Base-by-base conservation (phyloP, 2,113 vertebrate species). In the Rana temporaria region DNA sequence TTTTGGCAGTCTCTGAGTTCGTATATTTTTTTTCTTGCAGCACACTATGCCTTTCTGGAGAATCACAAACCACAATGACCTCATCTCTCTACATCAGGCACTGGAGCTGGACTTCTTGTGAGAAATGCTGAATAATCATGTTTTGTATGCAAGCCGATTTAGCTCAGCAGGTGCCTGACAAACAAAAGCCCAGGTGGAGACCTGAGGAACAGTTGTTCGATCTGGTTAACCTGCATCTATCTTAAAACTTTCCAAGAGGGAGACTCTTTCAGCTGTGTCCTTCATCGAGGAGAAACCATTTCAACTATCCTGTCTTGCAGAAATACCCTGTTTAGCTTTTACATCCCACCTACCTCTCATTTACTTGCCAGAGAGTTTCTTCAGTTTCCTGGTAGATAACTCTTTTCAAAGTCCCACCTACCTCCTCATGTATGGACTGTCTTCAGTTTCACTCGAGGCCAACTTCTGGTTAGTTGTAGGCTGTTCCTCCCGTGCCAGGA, bases 11-110 rank as follows among this genome's bases (percentile, higher is more conserved):
- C 42, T 48, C 42, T 48, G 42, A 48, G 8, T 48, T 1, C 6
- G 62, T 30, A 85, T n/a, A 70, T 26, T 65, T 7, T 30, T 66
- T 32, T 75, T 30, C n/a, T 90, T 87, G 0, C 84, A 99, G 98
- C 98, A 98, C 95, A 99, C 98, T 89, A 99, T 99, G 97, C 98
- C 98, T 0, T 99, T 99, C 91, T 99, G 98, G 98, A 92, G 97
- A 84, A 98, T 99, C 91, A 96, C 96, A 22, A 93, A 96, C 26
- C 97, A 98, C 0, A 96, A 97, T 11, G 98, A 99, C 89, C 95
- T 99, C 0, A 93, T 97, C 85, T 98, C 97, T 69, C 95, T 99
- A 64, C 96, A 98, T 89, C 98, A 99, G 89, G 98, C 98, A 87
- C 93, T 99, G 19, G 97, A 99, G 87, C 90, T 99, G 88, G 98